Evolutionary conservation across 1,140 invertebrate species (phyloP).

Genomic region (Trichonephila clavata): DNA sequence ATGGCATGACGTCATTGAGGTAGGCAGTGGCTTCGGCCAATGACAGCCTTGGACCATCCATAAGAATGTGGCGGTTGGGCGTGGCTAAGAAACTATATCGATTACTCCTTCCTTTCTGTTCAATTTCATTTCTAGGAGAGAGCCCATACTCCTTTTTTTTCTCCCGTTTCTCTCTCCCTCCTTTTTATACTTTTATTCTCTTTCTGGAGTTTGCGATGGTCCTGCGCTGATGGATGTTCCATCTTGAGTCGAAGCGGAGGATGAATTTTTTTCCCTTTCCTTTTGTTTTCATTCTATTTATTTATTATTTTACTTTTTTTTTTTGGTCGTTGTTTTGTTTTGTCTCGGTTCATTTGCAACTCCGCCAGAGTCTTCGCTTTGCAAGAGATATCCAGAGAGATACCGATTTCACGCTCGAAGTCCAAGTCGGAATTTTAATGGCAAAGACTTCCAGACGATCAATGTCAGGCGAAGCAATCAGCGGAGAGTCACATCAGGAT

Average conservation of each 20-base stretch:
- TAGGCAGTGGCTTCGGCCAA: constrained; percentile 66
- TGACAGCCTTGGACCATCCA: constrained; percentile 25
- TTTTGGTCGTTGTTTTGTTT: constrained; percentile 50
- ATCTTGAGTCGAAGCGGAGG: constrained; percentile 51
- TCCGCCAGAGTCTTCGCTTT: constrained; percentile 9
- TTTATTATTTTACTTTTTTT: constrained; percentile 35
- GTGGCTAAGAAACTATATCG: constrained; percentile 72
- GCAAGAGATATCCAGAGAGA: constrained; percentile 16
- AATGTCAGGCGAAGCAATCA: constrained; percentile 68
- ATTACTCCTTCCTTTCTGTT: constrained; percentile 73
- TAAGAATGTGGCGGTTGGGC: constrained; percentile 73
- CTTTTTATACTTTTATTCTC: neutral
- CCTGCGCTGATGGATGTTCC: constrained; percentile 71
- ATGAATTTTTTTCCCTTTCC: neutral
- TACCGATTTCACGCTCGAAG: constrained; percentile 73
- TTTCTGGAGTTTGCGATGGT: constrained; percentile 42
- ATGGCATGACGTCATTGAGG: constrained; percentile 68
- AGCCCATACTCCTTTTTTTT: constrained; percentile 13
- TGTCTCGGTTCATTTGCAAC: constrained; percentile 71
- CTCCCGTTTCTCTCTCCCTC: neutral
- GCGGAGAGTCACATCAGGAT: constrained; percentile 51
- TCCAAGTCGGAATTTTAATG: constrained; percentile 71
- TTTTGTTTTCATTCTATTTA: constrained; percentile 30
- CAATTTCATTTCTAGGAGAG: constrained; percentile 74
- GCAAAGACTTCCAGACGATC: constrained; percentile 54